Percentiles rank a stretch among this genome's conserved stretches.
Conservation (phyloP, 2,888 invertebrate genomes). For the Heliothis peltigera region DNA sequence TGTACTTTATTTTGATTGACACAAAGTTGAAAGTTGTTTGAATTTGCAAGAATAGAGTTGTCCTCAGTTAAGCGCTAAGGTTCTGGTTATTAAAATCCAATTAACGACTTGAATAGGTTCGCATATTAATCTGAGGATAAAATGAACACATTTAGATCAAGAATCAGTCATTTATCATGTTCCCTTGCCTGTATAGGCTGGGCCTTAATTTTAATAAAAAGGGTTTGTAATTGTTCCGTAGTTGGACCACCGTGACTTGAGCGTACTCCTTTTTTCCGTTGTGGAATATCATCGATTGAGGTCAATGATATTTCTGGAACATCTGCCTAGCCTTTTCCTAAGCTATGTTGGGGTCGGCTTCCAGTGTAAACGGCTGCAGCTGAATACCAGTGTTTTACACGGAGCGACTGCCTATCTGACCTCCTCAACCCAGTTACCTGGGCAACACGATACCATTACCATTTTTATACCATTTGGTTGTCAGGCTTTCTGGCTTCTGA, state of each 20-base stretch:
- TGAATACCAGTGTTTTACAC: too few species aligned
- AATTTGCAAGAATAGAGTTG: slow-evolving; percentile 15
- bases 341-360: too few species aligned
- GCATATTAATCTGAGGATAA: slow-evolving; percentile 35
- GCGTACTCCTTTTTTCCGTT: too few species aligned
- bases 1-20: slow-evolving; percentile 8
- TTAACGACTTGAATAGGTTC: slow-evolving; percentile 42
- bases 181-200: slow-evolving; percentile 14
- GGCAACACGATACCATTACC: too few species aligned
- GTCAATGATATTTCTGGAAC: too few species aligned
- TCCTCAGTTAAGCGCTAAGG: slow-evolving; percentile 29
- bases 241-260: slow-evolving; percentile 24
- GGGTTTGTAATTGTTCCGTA: slow-evolving; percentile 24
- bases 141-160: slow-evolving; percentile 35
- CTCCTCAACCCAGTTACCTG: too few species aligned
- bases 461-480: too few species aligned
- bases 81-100: slow-evolving; percentile 45
- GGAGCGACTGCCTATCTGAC: too few species aligned
- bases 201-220: slow-evolving; percentile 19
- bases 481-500: too few species aligned
- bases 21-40: slow-evolving; percentile 27
- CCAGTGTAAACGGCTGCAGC: too few species aligned
- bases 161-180: slow-evolving; percentile 43
- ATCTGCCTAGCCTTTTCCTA: too few species aligned
- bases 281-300: too few species aligned